Evolutionary conservation across 2,113 vertebrate genomes (phyloP).

Genomic region (Xenotilapia leptura): DNA sequence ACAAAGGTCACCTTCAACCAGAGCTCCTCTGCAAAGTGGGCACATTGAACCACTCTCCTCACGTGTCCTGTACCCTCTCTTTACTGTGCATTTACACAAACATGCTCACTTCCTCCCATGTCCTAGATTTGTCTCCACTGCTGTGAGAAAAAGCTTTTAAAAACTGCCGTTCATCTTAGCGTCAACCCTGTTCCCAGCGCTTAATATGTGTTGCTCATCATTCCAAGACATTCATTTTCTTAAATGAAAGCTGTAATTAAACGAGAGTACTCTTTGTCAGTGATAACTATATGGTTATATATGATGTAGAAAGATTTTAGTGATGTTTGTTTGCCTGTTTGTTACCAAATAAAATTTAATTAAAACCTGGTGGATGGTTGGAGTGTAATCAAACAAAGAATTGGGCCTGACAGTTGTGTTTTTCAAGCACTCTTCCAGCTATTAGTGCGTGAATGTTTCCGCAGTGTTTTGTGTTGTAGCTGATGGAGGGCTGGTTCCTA

Average conservation of each 20-base stretch:
- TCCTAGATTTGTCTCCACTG: slow-evolving; percentile 32
- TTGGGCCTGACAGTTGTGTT: not conserved
- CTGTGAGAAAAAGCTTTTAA: not conserved
- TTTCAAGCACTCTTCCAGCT: not conserved
- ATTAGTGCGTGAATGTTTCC: not conserved
- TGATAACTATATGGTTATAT: not conserved
- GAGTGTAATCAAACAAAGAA: not conserved
- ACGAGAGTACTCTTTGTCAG: not conserved
- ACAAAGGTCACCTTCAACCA: slow-evolving; percentile 50
- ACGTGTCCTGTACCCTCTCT: slow-evolving; percentile 7
- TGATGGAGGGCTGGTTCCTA: not conserved
- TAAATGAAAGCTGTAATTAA: not conserved
- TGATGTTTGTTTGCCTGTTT: not conserved
- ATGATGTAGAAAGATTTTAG: not conserved
- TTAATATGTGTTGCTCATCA: not conserved
- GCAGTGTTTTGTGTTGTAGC: not conserved
- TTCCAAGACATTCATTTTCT: not conserved
- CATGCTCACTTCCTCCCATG: slow-evolving; percentile 2
- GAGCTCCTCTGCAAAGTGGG: slow-evolving; percentile 21
- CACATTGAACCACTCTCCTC: slow-evolving; percentile 8
- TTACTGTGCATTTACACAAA: not conserved
- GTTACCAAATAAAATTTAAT: not conserved
- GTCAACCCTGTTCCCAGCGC: not conserved
- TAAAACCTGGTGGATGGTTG: not conserved
- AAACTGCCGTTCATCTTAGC: not conserved